These are phyloP conservation scores for Noctua janthina DNA, from an alignment of 2,888 invertebrate species.

Conservation along the genomic window DNA sequence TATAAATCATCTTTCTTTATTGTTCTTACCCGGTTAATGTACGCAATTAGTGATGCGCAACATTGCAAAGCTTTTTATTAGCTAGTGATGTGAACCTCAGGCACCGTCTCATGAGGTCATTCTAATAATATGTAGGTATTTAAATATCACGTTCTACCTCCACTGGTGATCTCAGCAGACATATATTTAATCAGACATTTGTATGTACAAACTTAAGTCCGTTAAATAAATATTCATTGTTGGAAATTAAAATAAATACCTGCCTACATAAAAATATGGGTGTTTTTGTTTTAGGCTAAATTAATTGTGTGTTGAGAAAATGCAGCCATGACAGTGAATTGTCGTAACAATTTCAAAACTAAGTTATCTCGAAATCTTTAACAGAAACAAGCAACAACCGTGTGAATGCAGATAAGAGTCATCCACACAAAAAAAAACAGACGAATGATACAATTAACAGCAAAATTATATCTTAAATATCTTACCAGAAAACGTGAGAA, in stretches of 20 bases:
- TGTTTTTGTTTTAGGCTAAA: conserved; percentile 10
- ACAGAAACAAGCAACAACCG: conserved; percentile 60
- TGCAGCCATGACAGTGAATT: conserved; percentile 69
- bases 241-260: conserved; percentile 21
- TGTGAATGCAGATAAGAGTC: conserved; percentile 64
- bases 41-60: conserved; percentile 55
- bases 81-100: conserved; percentile 53
- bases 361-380: conserved; percentile 50
- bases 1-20: conserved; percentile 25
- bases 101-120: conserved; percentile 62
- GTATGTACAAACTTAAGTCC: conserved; percentile 38
- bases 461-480: conserved; percentile 74
- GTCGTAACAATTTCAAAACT: conserved; percentile 62
- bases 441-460: conserved; percentile 75
- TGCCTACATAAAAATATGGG: conserved; percentile 11
- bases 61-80: conserved; percentile 54
- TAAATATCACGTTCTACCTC: conserved; percentile 62
- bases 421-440: conserved; percentile 68
- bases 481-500: conserved; percentile 84
- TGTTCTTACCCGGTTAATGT: conserved; percentile 26
- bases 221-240: conserved; percentile 35
- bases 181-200: conserved; percentile 52
- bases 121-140: conserved; percentile 49
- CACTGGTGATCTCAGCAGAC: conserved; percentile 62
- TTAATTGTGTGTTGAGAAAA: conserved; percentile 30